Conservation (phyloP, 2,113 vertebrate species). For the Phalacrocorax pelagicus region DNA sequence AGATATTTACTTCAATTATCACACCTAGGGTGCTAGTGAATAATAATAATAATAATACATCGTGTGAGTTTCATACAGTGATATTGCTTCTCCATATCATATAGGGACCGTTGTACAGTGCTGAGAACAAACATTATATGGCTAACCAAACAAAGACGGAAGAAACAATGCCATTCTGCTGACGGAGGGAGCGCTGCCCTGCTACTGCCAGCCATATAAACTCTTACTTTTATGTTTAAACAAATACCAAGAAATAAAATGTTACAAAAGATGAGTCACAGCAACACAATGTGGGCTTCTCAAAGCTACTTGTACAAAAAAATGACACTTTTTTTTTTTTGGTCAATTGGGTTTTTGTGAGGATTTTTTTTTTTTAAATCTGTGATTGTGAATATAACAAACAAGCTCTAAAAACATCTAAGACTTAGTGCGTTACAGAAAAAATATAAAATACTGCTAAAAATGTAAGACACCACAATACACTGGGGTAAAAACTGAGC, state of each 20-base stretch:
- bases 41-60: constrained; percentile 98
- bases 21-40: constrained; percentile 99
- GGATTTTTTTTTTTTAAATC: constrained; percentile 62
- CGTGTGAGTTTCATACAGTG: constrained; percentile 99
- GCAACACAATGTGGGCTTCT: constrained; percentile 81
- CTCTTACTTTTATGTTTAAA: constrained; percentile 75
- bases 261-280: constrained; percentile 81
- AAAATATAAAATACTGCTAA: constrained; percentile 84
- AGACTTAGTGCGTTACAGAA: constrained; percentile 84
- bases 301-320: constrained; percentile 81
- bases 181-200: constrained; percentile 72
- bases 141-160: constrained; percentile 81
- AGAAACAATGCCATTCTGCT: constrained; percentile 69
- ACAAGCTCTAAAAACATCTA: constrained; percentile 80
- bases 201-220: constrained; percentile 78
- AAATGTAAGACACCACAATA: constrained; percentile 79
- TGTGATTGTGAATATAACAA: constrained; percentile 81
- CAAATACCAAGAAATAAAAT: constrained; percentile 82
- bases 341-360: constrained; percentile 78
- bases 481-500: constrained; percentile 71
- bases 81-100: constrained; percentile 99
- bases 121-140: constrained; percentile 92
- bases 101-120: constrained; percentile 99
- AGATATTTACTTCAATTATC: constrained; percentile 99
- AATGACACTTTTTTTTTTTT: constrained; percentile 69